Evolutionary conservation across 1,140 invertebrate genomes (phyloP).

Genomic region (Bradysia coprophila): DNA sequence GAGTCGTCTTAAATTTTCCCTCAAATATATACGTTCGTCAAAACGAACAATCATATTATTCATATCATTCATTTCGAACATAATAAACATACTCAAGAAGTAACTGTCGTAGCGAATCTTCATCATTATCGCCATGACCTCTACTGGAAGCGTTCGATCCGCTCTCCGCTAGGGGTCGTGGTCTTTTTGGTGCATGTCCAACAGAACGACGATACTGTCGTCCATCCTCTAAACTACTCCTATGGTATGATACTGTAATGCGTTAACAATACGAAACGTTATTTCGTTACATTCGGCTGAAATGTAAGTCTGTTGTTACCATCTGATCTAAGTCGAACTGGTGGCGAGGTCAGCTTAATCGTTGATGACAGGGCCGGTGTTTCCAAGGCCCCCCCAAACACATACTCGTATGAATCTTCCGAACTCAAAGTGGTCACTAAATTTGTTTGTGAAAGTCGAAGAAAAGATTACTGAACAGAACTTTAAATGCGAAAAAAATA

Average conservation of each 20-base stretch:
- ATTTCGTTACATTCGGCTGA: no score
- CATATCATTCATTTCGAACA: no score
- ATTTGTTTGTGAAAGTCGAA: no score
- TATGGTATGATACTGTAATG: conserved; percentile 18
- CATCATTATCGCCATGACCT: conserved; percentile 22
- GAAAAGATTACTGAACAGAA: no score
- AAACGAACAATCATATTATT: no score
- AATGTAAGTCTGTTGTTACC: no score
- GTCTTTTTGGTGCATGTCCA: conserved; percentile 22
- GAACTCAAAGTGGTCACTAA: conserved; percentile 26
- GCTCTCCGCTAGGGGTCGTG: conserved; percentile 12
- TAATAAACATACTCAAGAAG: conserved; percentile 23
- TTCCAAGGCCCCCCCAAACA: conserved; percentile 25
- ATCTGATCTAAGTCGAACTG: conserved; percentile 21
- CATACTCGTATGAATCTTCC: conserved; percentile 25
- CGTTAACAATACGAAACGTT: no score
- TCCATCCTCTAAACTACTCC: conserved; percentile 18
- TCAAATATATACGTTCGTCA: no score
- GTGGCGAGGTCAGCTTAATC: conserved; percentile 26
- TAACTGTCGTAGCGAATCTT: conserved; percentile 24
- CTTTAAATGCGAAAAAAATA: no score
- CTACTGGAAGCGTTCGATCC: conserved; percentile 18
- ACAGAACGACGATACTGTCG: conserved; percentile 24
- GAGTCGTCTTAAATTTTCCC: no score
- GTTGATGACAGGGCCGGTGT: conserved; percentile 21